These are phyloP conservation scores for Eclectus roratus DNA, from an alignment of 2,113 vertebrate species.

Conservation along the genomic window DNA sequence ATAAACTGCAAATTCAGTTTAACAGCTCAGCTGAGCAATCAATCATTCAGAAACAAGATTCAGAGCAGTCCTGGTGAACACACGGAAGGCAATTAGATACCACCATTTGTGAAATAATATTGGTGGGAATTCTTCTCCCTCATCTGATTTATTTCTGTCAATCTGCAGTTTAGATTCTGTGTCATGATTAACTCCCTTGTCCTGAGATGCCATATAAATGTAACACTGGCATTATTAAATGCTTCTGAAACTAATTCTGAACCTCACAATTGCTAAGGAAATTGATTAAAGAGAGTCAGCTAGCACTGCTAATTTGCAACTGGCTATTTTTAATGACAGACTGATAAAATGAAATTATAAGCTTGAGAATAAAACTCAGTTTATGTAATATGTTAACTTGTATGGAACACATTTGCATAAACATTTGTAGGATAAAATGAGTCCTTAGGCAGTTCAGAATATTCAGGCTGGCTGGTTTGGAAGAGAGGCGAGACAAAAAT, in stretches of 20 bases:
- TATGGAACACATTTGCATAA: slow-evolving; percentile 59
- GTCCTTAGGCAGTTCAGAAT: slow-evolving; percentile 19
- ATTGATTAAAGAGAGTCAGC: slow-evolving; percentile 55
- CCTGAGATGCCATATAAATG: slow-evolving; percentile 35
- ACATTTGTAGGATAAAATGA: slow-evolving; percentile 47
- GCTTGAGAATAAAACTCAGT: slow-evolving; percentile 42
- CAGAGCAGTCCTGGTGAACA: slow-evolving; percentile 43
- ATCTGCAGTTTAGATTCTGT: slow-evolving; percentile 57
- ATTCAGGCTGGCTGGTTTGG: slow-evolving; percentile 4
- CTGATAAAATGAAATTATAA: slow-evolving; percentile 58
- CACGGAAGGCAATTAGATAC: slow-evolving; percentile 61
- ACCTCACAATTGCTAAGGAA: slow-evolving; percentile 31
- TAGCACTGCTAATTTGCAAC: slow-evolving; percentile 60
- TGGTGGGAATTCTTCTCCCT: slow-evolving; percentile 61
- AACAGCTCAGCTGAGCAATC: slow-evolving; percentile 35
- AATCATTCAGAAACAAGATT: slow-evolving; percentile 61
- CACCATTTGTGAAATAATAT: slow-evolving; percentile 60
- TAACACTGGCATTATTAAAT: slow-evolving; percentile 45
- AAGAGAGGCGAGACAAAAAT: background rate
- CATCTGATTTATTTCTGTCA: slow-evolving; percentile 67
- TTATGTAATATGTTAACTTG: slow-evolving; percentile 48
- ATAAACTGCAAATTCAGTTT: slow-evolving; percentile 53
- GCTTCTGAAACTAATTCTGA: slow-evolving; percentile 61
- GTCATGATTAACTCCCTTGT: slow-evolving; percentile 66
- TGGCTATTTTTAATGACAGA: slow-evolving; percentile 56